These are phyloP conservation scores for Helleia helle DNA, from an alignment of 2,888 invertebrate genomes.

Conservation along the genomic window DNA sequence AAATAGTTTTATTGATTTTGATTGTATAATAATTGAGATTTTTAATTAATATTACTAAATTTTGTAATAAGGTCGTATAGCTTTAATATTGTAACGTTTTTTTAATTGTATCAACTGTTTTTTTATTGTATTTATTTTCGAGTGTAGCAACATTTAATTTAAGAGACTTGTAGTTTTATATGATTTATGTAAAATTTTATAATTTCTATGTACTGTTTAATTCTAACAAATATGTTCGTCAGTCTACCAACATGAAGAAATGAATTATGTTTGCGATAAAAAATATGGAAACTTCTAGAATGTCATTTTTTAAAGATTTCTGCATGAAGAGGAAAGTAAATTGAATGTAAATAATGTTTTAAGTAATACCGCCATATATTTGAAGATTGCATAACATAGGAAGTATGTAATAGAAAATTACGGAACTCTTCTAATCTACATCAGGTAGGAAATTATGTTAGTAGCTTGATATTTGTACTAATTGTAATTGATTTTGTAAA, in stretches of 20 bases:
- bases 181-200: not conserved
- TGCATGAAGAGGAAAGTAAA: not conserved
- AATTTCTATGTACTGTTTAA: not conserved
- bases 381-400: too few relatives aligned
- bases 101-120: not conserved
- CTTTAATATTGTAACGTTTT: slow-evolving; percentile 7
- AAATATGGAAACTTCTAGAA: not conserved
- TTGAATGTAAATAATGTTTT: not conserved
- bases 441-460: too few relatives aligned
- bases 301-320: too few relatives aligned
- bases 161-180: not conserved
- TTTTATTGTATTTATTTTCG: slow-evolving; percentile 1
- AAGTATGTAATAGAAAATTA: too few relatives aligned
- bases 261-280: not conserved
- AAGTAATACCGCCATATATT: too few relatives aligned
- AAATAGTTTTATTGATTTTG: too few relatives aligned
- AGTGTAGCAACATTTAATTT: slow-evolving; percentile 1
- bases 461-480: too few relatives aligned
- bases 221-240: not conserved
- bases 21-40: too few relatives aligned
- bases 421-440: too few relatives aligned
- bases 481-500: too few relatives aligned
- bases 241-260: not conserved
- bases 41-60: too few relatives aligned
- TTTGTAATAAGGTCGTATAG: not conserved